Percentiles rank a stretch among this genome's conserved stretches.
These are phyloP conservation scores for Aurelia sp. DNA, from an alignment of 30 jellyfish, hydroid and myxozoan species.

Conservation along the genomic window DNA sequence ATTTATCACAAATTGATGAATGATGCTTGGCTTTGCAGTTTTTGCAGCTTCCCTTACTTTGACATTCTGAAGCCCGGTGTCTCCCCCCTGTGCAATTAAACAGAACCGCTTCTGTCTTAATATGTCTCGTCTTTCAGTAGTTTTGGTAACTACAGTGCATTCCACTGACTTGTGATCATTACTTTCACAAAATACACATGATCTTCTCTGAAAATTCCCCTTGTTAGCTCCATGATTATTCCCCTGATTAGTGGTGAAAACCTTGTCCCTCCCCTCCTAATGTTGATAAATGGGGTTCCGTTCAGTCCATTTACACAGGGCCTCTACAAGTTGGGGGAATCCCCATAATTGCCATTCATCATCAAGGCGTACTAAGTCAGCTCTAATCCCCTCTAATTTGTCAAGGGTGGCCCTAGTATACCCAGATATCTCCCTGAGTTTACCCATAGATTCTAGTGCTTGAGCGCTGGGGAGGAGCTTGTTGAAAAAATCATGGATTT, in stretches of 20 bases:
- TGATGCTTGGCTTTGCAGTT: slow-evolving; percentile 69
- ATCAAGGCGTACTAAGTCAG: slow-evolving; percentile 63
- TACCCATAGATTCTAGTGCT: slow-evolving; percentile 73
- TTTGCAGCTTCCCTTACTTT: slow-evolving; percentile 40
- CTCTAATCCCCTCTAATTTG: slow-evolving; percentile 62
- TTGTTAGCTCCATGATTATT: not conserved
- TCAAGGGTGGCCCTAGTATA: slow-evolving; percentile 56
- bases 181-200: slow-evolving; percentile 40
- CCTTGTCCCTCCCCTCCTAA: slow-evolving; percentile 38
- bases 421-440: slow-evolving; percentile 50
- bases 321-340: slow-evolving; percentile 56
- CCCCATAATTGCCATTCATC: slow-evolving; percentile 63
- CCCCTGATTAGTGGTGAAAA: not conserved
- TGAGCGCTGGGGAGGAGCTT: slow-evolving; percentile 50
- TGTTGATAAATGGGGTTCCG: slow-evolving; percentile 47
- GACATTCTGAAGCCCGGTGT: slow-evolving; percentile 76
- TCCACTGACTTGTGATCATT: slow-evolving; percentile 17
- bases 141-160: slow-evolving; percentile 19
- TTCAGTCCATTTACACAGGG: slow-evolving; percentile 57
- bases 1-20: slow-evolving; percentile 67
- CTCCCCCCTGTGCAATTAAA: slow-evolving; percentile 77
- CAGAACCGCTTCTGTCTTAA: slow-evolving; percentile 58
- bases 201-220: not conserved
- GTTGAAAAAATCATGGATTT: slow-evolving; percentile 26
- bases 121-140: slow-evolving; percentile 45